Base-by-base conservation (phyloP, 2,888 invertebrate species). In the Schizaphis graminum region DNA sequence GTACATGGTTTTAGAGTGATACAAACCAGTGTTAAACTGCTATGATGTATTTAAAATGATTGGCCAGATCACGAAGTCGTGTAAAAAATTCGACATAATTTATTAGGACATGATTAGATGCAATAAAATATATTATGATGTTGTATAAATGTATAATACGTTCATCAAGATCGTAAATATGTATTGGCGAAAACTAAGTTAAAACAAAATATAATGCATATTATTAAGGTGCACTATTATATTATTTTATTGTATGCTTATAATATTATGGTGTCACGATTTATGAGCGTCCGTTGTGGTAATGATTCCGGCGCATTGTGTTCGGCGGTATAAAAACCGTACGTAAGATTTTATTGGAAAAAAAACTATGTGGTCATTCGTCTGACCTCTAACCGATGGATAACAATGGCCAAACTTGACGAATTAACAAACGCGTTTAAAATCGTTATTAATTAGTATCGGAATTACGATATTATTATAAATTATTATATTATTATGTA, bases 371-470 rank as follows among this genome's bases (percentile, higher is more conserved):
- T 21, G 35, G 77, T 77, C 77, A 77, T 77, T 77, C 35, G 35
- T 77, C 35, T 77, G 77, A 77, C 77, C 77, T 77, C 77, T 77
- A 77, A 21, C 21, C 21, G 77, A 77, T 77, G 77, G 77, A 5
- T 67, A 67, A 67, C 67, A 67, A 67, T 67, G 67, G 67, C 67
- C n/a, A n/a, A 67, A 67, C 67, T 67, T 67, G 67, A 67, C 67
- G 67, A 67, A 67, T 77, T 77, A 77, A 77, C 77, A 77, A 35
- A 77, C 16, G 35, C 35, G 77, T 77, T 77, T 77, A 35, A 77
- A 77, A 77, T 77, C 77, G 21, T 77, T 77, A 77, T 77, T 77
- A 77, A 77, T 77, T 77, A 77, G 77, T 77, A 35, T 77, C 35
- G 77, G 35, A 35, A 77, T 77, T 35, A 77, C 77, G 35, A 77